Percentiles rank a stretch among this genome's conserved stretches.
Conservation (phyloP, 2,888 invertebrate genomes). For the Sisyra nigra region DNA sequence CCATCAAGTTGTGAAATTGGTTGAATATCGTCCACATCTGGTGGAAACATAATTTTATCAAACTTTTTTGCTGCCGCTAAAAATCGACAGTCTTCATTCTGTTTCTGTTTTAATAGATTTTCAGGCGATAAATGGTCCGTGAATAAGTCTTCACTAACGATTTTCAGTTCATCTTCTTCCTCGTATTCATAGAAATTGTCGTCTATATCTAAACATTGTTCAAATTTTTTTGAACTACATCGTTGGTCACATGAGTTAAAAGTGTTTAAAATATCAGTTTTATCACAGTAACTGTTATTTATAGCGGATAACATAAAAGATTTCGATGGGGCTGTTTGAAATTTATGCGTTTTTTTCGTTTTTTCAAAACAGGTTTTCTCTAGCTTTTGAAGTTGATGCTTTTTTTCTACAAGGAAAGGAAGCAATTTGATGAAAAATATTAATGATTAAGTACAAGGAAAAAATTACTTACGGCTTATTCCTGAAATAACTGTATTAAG, state of each 20-base stretch:
- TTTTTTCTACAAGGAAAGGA: background rate
- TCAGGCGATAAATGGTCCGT: conserved; percentile 35
- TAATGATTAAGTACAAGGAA: too few species aligned
- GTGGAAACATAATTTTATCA: conserved; percentile 20
- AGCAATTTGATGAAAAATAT: background rate
- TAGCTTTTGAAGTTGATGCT: background rate
- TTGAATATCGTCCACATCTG: conserved; percentile 8
- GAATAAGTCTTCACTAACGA: too few species aligned
- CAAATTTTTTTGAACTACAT: conserved; percentile 1
- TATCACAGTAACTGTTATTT: too few species aligned
- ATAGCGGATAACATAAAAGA: too few species aligned
- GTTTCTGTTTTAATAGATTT: conserved; percentile 24
- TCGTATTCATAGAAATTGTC: too few species aligned
- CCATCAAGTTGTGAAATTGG: conserved; percentile 24
- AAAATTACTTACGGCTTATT: background rate
- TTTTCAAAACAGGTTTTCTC: background rate
- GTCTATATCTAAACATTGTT: conserved; percentile 15
- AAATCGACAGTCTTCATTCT: conserved; percentile 19
- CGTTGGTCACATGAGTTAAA: too few species aligned
- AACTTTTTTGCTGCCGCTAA: conserved; percentile 22
- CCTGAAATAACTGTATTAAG: conserved; percentile 1
- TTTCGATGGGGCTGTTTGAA: background rate
- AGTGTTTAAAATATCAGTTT: too few species aligned
- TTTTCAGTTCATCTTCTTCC: too few species aligned
- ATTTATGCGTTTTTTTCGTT: background rate